Conservation (phyloP, 2,797 vertebrate species). For the Anabacerthia variegaticeps region DNA sequence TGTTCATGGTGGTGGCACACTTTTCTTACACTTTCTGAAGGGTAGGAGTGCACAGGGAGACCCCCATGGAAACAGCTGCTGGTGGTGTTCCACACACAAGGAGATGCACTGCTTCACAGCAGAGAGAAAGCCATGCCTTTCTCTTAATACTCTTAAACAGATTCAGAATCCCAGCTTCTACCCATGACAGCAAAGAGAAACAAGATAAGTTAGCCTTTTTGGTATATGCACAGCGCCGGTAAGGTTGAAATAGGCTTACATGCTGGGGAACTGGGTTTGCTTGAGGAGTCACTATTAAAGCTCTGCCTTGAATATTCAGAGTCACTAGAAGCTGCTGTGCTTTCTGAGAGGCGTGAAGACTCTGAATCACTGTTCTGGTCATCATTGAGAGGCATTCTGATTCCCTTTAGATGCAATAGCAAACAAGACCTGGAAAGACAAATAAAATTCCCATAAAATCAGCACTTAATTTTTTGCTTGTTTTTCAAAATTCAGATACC, state of each 20-base stretch:
- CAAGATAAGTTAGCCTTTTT: background rate
- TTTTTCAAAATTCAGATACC: background rate
- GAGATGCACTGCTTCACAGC: background rate
- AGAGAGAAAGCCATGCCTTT: background rate
- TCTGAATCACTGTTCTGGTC: constrained; percentile 87
- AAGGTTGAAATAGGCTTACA: constrained; percentile 79
- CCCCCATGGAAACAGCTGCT: background rate
- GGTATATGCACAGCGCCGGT: background rate
- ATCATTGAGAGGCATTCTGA: constrained; percentile 87
- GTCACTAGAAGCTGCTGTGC: constrained; percentile 84
- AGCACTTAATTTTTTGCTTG: background rate
- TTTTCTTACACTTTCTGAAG: constrained; percentile 25
- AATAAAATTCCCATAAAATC: background rate
- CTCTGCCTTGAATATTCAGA: constrained; percentile 87
- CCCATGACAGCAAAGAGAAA: background rate
- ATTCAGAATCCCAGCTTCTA: constrained; percentile 15
- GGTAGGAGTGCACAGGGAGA: background rate
- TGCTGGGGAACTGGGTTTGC: constrained; percentile 89
- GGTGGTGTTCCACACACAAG: background rate
- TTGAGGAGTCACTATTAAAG: constrained; percentile 89
- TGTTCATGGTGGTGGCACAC: background rate
- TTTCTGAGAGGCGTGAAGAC: constrained; percentile 84
- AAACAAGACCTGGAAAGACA: constrained; percentile 57
- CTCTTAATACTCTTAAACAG: background rate
- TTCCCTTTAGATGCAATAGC: constrained; percentile 23